Conservation (phyloP, 2,797 vertebrate genomes). For the Propithecus perrieri region DNA sequence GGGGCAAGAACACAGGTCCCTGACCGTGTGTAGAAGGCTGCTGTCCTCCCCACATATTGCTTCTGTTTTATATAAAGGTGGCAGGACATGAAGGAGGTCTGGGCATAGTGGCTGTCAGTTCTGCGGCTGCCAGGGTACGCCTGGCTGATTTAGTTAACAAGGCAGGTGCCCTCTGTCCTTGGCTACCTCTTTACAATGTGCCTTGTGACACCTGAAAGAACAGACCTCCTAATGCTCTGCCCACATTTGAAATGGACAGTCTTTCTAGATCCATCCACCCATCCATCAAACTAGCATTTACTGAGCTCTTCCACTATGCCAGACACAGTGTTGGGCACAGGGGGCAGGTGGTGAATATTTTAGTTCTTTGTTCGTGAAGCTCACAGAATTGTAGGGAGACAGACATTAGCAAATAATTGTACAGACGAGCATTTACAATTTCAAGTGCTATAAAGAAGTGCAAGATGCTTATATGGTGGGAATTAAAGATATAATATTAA, state of each 20-base stretch:
- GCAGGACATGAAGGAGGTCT: background rate
- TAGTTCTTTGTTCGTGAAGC: background rate
- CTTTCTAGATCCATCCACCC: background rate
- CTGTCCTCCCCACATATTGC: no score
- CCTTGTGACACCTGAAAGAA: background rate
- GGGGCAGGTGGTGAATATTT: no score
- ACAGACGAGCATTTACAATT: background rate
- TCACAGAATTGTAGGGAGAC: background rate
- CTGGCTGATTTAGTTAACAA: background rate
- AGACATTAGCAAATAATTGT: background rate
- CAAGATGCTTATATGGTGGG: background rate
- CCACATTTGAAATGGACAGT: background rate
- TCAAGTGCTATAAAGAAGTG: background rate
- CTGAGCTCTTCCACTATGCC: background rate
- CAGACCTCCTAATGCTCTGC: background rate
- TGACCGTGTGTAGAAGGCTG: background rate
- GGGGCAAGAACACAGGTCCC: background rate
- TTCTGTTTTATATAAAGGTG: background rate
- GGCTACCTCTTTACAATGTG: background rate
- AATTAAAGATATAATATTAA: background rate
- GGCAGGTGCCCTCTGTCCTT: background rate
- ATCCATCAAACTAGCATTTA: background rate
- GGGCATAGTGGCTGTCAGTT: background rate
- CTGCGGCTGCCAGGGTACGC: background rate
- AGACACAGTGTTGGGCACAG: background rate